Base-by-base conservation (phyloP, 2,888 invertebrate species). In the Pseudococcus jackbeardsleyi region DNA sequence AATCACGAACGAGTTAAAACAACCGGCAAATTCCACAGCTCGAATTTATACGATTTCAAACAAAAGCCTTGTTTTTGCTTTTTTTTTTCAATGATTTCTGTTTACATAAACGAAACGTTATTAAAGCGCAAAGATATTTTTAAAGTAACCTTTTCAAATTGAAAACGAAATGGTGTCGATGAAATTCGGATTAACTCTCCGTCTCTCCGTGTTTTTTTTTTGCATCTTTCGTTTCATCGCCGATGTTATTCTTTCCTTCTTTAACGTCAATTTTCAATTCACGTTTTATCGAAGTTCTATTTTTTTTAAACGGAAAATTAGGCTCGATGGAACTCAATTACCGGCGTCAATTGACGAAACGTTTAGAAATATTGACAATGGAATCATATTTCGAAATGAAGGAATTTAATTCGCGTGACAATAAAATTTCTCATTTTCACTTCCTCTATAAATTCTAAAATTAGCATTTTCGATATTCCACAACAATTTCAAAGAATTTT, bases 161-260 rank as follows among this genome's bases (percentile, higher is more conserved):
- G 22, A 64, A 64, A 64, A 64, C 19, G 22, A 64, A 64, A 64
- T 22, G 64, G 64, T 64, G 64, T 64, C 64, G 15, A 64, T 64
- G 22, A 64, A 64, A 64, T 22, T 22, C 22, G 64, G 64, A 64
- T 64, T 64, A 64, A 64, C 64, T 22, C n/a, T 50, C 12, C 26
- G 26, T 50, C 42, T 42, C 9, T 50, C 48, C 26, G 26, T 33
- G 12, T 12, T 48, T 50, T 15, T 59, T 59, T 59, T 59, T 59
- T 59, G 7, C 17, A 59, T 59, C n/a, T 12, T 54, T 54, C 22
- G 9, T 64, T 64, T 22, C 64, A 64, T 22, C 15, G 3, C 1
- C 15, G 3, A 64, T 22, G 3, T 19, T 22, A 11, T 64, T 11
- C 8, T 64, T 64, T 64, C 64, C 11, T 12, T 8, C 22, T 64